Evolutionary conservation across 2,113 vertebrate genomes (phyloP), one percentile per base, ranked within the genome.

Genomic region (Pterophyllum scalare): DNA sequence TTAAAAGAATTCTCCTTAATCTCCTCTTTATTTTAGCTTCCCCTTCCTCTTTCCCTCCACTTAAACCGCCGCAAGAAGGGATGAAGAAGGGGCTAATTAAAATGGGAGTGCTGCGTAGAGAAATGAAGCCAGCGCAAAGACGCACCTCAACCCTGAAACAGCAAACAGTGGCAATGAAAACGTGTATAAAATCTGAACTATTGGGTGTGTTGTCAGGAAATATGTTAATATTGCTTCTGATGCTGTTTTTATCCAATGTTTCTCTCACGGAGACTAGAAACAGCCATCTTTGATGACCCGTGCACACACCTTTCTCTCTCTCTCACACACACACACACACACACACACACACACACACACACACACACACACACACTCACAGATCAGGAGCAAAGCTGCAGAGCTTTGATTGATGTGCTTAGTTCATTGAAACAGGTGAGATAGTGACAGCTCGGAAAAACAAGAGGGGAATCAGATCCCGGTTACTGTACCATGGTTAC

Each of bases 31-130:
- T 84, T 85, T 75, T 28, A 26, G 54, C 67, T 33, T 70, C 67
- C 1, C 6, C 60, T 79, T 77, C 64, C 61, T 83, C 40, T 54
- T 33, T 76, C 65, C 5, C n/a, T 64, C 35, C 19, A 64, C 86
- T 84, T 77, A 49, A 17, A 85, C 31, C n/a, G 70, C 67, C 26
- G n/a, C 3, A 2, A 77, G 79, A 60, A 64, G 33, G 77, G 83
- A 84, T 75, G 75, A 89, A 58, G 88, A 79, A 70, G 75, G 75
- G 77, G 86, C 65, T 93, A 90, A 92, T 94, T 93, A 92, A 92
- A 93, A 88, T 77, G 83, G 59, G 77, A 88, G 65, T 3, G 84
- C 59, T 59, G 87, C 59, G 86, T 64, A 35, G 61, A 77, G 90
- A 89, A 82, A 90, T 76, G 77, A 82, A 90, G 70, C 80, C 64